Base-by-base conservation (phyloP, 2,797 vertebrate genomes). In the Ibycter americanus region DNA sequence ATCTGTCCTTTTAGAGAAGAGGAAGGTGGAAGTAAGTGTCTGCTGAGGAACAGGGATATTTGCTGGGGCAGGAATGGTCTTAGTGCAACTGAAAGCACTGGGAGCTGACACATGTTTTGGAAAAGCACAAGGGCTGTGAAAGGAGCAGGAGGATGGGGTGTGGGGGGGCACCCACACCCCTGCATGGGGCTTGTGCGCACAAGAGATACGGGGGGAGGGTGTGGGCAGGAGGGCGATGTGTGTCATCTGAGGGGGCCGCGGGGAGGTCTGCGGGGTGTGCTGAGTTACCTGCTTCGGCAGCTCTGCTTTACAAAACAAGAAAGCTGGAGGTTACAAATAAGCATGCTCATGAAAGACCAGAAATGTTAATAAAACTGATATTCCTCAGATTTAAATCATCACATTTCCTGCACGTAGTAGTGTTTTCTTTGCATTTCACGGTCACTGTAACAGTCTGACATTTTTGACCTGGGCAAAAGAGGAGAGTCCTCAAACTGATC, bases 221-320 rank as follows among this genome's bases (percentile, higher is more conserved):
- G 38, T 34, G n/a, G 46, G 34, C 63, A 74, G 66, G 55, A 59
- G 40, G 40, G 36, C 0, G 1, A 15, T 5, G 27, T 13, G 47
- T 44, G 38, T 6, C 16, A 6, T 1, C 7, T 32, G 31, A 72
- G 51, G 23, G 15, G 31, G 36, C 42, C 62, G 71, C 0, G 0
- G 10, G 40, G 34, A 40, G 55, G 22, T 54, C 46, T 81, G 19
- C 3, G 16, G 36, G 31, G 3, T 12, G 1, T 9, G n/a, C 49
- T 8, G n/a, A 31, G 25, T 47, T 58, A 62, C 73, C 52, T 78
- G 58, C 61, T 44, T 56, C 21, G 6, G 55, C 22, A 88, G 52
- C 32, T 83, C 72, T 55, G 32, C 61, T 78, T 49, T 38, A 36
- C n/a, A 56, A 65, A 83, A 56, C 68, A 80, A 65, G 65, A 80